phyloP scores from a whole-genome alignment of 2,888 invertebrate species.

The Ctenicera cuprea region DNA sequence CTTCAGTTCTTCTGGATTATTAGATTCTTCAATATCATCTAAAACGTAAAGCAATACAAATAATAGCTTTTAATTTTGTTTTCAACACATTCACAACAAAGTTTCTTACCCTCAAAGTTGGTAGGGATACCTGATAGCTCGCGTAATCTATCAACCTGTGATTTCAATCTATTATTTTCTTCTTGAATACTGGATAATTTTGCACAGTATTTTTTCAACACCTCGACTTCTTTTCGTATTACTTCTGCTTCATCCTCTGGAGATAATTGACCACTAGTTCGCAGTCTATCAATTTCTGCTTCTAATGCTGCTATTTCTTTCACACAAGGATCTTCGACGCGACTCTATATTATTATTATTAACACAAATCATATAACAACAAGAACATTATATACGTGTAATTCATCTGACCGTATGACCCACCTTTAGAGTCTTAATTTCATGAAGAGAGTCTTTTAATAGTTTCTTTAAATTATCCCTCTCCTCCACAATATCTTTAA shows the following conservation, averaged over 20 bases:
- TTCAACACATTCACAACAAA: no score
- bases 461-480: conserved; percentile 60
- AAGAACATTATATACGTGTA: neutral
- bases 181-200: conserved; percentile 65
- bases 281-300: conserved; percentile 63
- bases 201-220: conserved; percentile 67
- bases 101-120: conserved; percentile 26
- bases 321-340: conserved; percentile 47
- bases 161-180: conserved; percentile 65
- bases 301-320: conserved; percentile 64
- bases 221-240: conserved; percentile 65
- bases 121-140: conserved; percentile 32
- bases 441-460: conserved; percentile 61
- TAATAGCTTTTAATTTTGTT: no score
- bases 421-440: conserved; percentile 63
- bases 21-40: conserved; percentile 12
- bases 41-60: neutral
- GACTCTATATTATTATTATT: conserved; percentile 34
- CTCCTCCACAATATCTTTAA: conserved; percentile 60
- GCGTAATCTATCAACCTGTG: conserved; percentile 34
- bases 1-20: conserved; percentile 30
- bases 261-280: conserved; percentile 56
- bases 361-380: neutral
- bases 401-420: neutral
- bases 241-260: conserved; percentile 65